Conservation (phyloP, 2,113 vertebrate species). For the Chaenogobius annularis region DNA sequence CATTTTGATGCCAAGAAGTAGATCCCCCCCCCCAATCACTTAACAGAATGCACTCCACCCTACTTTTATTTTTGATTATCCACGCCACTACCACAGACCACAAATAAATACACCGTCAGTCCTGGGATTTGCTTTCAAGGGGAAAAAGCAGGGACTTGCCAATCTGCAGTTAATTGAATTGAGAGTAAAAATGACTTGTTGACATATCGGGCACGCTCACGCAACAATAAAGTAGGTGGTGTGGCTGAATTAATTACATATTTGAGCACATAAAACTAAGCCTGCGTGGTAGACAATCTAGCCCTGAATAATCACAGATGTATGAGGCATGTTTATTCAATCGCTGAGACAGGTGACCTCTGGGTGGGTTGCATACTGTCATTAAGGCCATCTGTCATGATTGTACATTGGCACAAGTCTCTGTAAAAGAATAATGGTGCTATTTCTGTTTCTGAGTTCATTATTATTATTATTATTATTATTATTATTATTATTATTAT, state of each 20-base stretch:
- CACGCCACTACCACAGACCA: not conserved
- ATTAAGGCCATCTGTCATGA: not conserved
- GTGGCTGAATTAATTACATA: slow-evolving; percentile 6
- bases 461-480: not conserved
- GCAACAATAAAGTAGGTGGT: not conserved
- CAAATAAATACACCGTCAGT: not conserved
- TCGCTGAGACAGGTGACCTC: not conserved
- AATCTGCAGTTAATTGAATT: slow-evolving; percentile 6
- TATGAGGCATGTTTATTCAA: not conserved
- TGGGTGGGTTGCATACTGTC: not conserved
- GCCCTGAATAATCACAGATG: not conserved
- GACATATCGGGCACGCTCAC: not conserved
- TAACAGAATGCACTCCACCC: not conserved
- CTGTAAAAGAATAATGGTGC: not conserved
- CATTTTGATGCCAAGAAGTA: not conserved
- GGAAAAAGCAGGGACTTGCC: not conserved
- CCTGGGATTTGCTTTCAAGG: not conserved
- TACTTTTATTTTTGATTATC: slow-evolving; percentile 1
- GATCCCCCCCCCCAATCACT: not conserved
- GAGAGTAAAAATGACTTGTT: not conserved
- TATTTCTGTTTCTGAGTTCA: not conserved
- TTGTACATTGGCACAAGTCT: not conserved
- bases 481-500: no score
- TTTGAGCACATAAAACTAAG: slow-evolving; percentile 5
- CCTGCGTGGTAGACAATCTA: not conserved